Evolutionary conservation across 1,140 invertebrate genomes (phyloP).

Genomic region (Drosophila mojavensis): DNA sequence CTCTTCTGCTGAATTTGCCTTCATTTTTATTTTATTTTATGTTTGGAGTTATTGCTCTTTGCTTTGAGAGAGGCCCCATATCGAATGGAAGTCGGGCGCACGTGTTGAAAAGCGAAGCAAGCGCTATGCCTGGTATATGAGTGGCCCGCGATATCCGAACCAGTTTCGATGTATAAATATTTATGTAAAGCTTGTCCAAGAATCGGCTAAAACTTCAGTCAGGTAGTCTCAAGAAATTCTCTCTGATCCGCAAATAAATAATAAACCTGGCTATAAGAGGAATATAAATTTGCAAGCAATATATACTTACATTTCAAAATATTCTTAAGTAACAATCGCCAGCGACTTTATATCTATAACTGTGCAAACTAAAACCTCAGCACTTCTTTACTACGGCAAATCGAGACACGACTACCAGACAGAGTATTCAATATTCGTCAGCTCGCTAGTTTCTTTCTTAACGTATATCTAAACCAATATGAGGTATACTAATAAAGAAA

Average conservation of each 20-base stretch:
- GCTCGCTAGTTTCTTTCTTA: background rate
- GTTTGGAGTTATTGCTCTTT: slow-evolving; percentile 30
- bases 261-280: background rate
- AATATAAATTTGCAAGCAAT: too few species aligned
- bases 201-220: background rate
- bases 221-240: background rate
- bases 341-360: too few species aligned
- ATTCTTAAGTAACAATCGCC: too few species aligned
- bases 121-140: background rate
- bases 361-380: too few species aligned
- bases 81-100: slow-evolving; percentile 1
- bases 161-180: slow-evolving; percentile 20
- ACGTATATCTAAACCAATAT: background rate
- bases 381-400: too few species aligned
- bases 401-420: too few species aligned
- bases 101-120: slow-evolving; percentile 6
- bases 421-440: background rate
- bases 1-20: slow-evolving; percentile 22
- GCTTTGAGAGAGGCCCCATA: background rate
- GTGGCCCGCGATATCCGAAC: slow-evolving; percentile 3
- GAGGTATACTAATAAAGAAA: background rate
- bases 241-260: too few species aligned
- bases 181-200: background rate
- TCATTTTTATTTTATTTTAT: background rate
- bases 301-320: too few species aligned